phyloP scores from a whole-genome alignment of 92 coral and sea anemone species.

The Scolanthus callimorphus region DNA sequence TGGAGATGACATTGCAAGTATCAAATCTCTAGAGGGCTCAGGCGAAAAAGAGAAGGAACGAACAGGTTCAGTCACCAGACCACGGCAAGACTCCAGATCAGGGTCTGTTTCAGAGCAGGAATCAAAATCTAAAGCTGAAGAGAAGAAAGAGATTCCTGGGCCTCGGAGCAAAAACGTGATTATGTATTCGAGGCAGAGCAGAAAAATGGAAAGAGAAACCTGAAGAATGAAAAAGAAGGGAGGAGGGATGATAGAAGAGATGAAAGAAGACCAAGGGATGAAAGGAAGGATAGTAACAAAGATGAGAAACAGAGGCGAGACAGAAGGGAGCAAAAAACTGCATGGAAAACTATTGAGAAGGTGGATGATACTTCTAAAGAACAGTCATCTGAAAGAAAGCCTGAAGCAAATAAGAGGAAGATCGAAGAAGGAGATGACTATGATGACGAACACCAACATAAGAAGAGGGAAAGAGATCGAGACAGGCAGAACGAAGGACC shows the following conservation, averaged over 20 bases:
- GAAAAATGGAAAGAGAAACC: constrained; percentile 4
- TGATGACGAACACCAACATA: constrained; percentile 25
- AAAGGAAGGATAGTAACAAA: constrained; percentile 7
- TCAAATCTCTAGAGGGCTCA: constrained; percentile 84
- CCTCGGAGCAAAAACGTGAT: constrained; percentile 16
- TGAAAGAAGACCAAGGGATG: constrained; percentile 15
- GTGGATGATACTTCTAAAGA: constrained; percentile 18
- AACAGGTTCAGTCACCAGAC: constrained; percentile 2
- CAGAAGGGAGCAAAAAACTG: constrained; percentile 21
- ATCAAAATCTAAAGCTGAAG: constrained; percentile 14
- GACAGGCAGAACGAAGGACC: constrained; percentile 54
- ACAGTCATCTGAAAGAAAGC: constrained; percentile 15
- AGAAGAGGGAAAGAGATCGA: constrained; percentile 33
- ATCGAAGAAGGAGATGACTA: constrained; percentile 39
- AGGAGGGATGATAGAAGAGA: constrained; percentile 13
- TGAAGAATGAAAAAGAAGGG: background rate
- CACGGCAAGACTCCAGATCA: constrained; percentile 11
- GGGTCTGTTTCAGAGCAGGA: constrained; percentile 7
- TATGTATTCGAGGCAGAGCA: constrained; percentile 6
- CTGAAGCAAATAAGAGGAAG: constrained; percentile 26
- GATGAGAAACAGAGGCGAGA: constrained; percentile 18
- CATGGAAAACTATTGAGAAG: constrained; percentile 13
- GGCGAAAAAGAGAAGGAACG: constrained; percentile 61
- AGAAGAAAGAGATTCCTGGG: constrained; percentile 14
- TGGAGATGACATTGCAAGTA: constrained; percentile 94